Evolutionary conservation across 1,140 invertebrate genomes (phyloP).

Genomic region (Archivesica marissinica): DNA sequence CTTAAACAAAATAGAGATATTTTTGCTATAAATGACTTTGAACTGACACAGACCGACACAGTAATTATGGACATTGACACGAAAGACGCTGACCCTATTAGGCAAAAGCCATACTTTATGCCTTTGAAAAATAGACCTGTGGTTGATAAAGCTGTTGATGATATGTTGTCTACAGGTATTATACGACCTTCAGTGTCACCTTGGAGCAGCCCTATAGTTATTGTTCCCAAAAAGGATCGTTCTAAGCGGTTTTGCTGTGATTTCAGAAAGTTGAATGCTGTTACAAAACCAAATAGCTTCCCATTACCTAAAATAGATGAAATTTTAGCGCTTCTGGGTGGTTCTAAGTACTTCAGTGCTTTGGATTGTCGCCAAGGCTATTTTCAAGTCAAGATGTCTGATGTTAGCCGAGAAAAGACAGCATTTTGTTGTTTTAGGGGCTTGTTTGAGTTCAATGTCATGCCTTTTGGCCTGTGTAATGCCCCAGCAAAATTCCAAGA

Average conservation of each 20-base stretch:
- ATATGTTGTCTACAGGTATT: slow-evolving; percentile 11
- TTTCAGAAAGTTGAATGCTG: slow-evolving; percentile 14
- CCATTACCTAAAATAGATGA: slow-evolving; percentile 41
- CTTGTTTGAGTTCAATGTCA: slow-evolving; percentile 3
- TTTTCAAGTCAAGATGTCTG: background rate
- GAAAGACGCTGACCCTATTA: too few species aligned
- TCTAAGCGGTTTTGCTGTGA: slow-evolving; percentile 14
- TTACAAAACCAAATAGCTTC: slow-evolving; percentile 18
- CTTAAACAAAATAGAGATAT: background rate
- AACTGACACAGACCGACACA: too few species aligned
- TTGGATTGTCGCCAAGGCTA: background rate
- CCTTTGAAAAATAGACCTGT: slow-evolving; percentile 15
- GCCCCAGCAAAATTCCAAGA: background rate
- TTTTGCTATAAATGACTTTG: too few species aligned
- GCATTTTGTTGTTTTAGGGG: background rate
- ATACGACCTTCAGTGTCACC: slow-evolving; percentile 5
- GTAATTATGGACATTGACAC: too few species aligned
- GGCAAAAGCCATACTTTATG: too few species aligned
- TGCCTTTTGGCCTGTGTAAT: slow-evolving; percentile 18
- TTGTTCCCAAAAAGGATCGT: background rate
- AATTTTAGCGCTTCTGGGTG: background rate
- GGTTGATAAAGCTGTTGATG: background rate
- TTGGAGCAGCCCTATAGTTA: too few species aligned
- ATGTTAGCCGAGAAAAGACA: too few species aligned
- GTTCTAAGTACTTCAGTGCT: background rate